Percentiles rank a stretch among this genome's conserved stretches.
Conservation (phyloP, 2,797 vertebrate genomes). For the Octomys mimax region DNA sequence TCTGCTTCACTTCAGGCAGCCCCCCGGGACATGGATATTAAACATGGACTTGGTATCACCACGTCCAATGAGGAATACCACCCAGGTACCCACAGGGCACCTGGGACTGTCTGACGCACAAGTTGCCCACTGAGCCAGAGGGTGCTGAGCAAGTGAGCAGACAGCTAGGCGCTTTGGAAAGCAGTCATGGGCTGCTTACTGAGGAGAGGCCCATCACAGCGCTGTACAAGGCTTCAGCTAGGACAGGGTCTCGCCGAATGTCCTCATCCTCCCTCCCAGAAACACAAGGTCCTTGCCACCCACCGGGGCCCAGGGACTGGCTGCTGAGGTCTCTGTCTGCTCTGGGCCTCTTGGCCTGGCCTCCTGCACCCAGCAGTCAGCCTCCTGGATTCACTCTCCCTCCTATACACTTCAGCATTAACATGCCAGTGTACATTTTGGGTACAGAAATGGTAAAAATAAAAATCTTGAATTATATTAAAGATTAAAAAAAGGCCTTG, state of each 20-base stretch:
- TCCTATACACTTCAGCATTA: background rate
- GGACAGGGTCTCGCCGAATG: slow-evolving; percentile 1
- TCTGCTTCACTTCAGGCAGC: background rate
- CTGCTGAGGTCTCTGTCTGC: background rate
- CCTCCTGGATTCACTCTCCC: background rate
- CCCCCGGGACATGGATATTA: slow-evolving; percentile 59
- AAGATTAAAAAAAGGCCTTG: background rate
- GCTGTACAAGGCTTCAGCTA: slow-evolving; percentile 74
- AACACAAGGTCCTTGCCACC: background rate
- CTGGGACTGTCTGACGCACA: slow-evolving; percentile 80
- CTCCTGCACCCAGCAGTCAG: background rate
- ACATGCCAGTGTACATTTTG: slow-evolving; percentile 25
- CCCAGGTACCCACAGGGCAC: slow-evolving; percentile 85
- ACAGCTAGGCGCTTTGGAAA: slow-evolving; percentile 86
- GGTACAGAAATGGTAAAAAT: slow-evolving; percentile 33
- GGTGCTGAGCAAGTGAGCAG: slow-evolving; percentile 83
- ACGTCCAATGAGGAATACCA: slow-evolving; percentile 77
- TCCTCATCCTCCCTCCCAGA: slow-evolving; percentile 8
- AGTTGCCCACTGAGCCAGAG: slow-evolving; percentile 84
- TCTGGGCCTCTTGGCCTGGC: background rate
- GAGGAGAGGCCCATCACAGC: slow-evolving; percentile 71
- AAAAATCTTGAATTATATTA: slow-evolving; percentile 52
- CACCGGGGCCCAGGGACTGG: background rate
- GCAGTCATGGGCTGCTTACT: slow-evolving; percentile 81
- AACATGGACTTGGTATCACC: slow-evolving; percentile 14